Conservation (phyloP, 2,888 invertebrate species). For the Loripinus fragilis region DNA sequence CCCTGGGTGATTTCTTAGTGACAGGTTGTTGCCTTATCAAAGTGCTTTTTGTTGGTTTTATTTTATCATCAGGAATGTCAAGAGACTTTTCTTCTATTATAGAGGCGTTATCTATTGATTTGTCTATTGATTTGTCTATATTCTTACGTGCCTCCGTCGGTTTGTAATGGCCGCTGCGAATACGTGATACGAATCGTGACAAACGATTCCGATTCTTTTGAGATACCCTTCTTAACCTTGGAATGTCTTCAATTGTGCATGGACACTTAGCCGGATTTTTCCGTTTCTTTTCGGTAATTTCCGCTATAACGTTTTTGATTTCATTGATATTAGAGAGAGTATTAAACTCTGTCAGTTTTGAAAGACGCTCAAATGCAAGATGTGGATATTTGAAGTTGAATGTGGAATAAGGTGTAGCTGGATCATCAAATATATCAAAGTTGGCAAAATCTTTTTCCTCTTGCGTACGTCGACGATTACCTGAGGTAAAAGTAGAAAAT, state of each 20-base stretch:
- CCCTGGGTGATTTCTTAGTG: conserved; percentile 13
- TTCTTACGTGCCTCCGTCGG: conserved; percentile 42
- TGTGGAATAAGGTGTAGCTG: conserved; percentile 83
- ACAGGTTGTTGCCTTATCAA: conserved; percentile 17
- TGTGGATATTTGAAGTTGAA: conserved; percentile 84
- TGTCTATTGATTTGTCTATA: conserved; percentile 48
- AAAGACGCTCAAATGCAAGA: conserved; percentile 82
- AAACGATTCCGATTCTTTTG: conserved; percentile 64
- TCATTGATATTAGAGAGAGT: conserved; percentile 80
- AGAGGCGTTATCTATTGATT: conserved; percentile 24
- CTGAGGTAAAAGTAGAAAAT: too few species aligned
- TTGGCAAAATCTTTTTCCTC: conserved; percentile 83
- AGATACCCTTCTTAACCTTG: conserved; percentile 65
- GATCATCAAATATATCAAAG: conserved; percentile 84
- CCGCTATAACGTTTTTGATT: conserved; percentile 80
- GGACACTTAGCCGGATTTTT: conserved; percentile 64
- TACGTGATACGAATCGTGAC: conserved; percentile 56
- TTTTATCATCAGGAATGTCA: conserved; percentile 18
- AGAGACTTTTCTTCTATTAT: conserved; percentile 34
- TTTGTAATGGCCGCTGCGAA: conserved; percentile 52
- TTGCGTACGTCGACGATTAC: conserved; percentile 80
- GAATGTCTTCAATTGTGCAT: conserved; percentile 64
- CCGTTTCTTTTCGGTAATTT: conserved; percentile 72
- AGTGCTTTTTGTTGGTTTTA: conserved; percentile 6
- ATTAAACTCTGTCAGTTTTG: conserved; percentile 84